A percentile compares a stretch with the other conserved stretches of the same genome.
phyloP scores from a whole-genome alignment of 30 jellyfish, hydroid and myxozoan species.

The Turritopsis dohrnii region DNA sequence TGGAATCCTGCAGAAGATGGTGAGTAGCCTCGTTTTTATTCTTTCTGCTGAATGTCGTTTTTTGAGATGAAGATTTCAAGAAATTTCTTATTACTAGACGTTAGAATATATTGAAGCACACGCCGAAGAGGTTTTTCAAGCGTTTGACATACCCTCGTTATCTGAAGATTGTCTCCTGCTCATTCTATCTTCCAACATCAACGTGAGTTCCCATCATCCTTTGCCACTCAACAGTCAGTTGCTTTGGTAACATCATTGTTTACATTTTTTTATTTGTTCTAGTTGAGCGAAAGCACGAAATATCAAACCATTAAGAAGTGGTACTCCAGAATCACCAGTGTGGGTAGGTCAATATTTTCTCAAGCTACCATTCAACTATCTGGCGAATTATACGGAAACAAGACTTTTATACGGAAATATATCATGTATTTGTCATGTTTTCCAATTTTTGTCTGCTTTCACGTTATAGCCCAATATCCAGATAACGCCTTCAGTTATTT shows the following conservation, averaged over 20 bases:
- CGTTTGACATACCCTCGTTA: slow-evolving; percentile 80
- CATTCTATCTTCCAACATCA: slow-evolving; percentile 40
- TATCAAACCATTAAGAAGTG: slow-evolving; percentile 9
- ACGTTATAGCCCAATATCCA: not conserved
- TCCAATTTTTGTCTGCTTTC: not conserved
- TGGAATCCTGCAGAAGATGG: slow-evolving; percentile 56
- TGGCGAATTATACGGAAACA: no score
- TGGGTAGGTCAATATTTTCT: slow-evolving; percentile 7
- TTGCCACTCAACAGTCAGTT: not conserved
- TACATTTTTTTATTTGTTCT: not conserved
- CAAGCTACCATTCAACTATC: not conserved
- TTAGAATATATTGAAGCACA: slow-evolving; percentile 46
- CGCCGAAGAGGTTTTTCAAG: slow-evolving; percentile 43
- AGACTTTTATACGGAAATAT: no score
- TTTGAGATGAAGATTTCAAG: no score
- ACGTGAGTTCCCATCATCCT: slow-evolving; percentile 3
- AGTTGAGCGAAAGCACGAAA: slow-evolving; percentile 21
- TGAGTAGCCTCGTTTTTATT: not conserved
- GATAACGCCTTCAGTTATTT: not conserved
- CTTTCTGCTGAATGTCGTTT: not conserved
- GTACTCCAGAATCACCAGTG: slow-evolving; percentile 2
- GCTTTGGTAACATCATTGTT: not conserved
- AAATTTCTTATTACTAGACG: slow-evolving; percentile 44
- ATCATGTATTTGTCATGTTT: no score
- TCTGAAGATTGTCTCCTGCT: slow-evolving; percentile 82